Evolutionary conservation across 2,113 vertebrate species (phyloP).

Genomic region (Gopherus evgoodei): DNA sequence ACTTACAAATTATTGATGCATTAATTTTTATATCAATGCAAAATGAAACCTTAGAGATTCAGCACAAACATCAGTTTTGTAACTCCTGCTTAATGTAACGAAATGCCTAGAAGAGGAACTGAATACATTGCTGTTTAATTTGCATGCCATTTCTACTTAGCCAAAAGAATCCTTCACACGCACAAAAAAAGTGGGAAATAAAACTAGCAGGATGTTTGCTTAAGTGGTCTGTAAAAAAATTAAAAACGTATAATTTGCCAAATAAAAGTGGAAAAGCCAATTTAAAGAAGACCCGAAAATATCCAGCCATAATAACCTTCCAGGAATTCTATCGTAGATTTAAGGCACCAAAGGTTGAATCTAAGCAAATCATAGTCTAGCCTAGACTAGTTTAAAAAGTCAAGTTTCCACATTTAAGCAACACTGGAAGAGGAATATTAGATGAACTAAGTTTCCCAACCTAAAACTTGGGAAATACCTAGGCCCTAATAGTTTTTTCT

Average conservation of each 20-base stretch:
- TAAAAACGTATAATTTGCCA: not conserved
- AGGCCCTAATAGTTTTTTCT: not conserved
- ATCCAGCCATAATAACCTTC: not conserved
- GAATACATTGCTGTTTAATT: constrained; percentile 13
- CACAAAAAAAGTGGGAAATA: not conserved
- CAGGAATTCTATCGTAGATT: not conserved
- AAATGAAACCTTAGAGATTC: not conserved
- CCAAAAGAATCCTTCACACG: not conserved
- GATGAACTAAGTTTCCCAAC: not conserved
- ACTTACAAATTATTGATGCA: not conserved
- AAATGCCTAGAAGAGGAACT: constrained; percentile 1
- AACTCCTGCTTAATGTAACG: not conserved
- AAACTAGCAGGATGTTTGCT: constrained; percentile 23
- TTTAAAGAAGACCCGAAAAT: constrained; percentile 19
- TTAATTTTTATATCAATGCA: not conserved
- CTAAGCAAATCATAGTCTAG: not conserved
- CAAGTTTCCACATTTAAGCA: not conserved
- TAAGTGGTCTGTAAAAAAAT: not conserved
- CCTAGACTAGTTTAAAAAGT: not conserved
- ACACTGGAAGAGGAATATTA: not conserved
- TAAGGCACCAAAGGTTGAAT: not conserved
- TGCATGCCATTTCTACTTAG: not conserved
- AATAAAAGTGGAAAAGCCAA: constrained; percentile 17
- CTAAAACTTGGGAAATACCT: not conserved
- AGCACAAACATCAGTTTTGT: not conserved